Base-by-base conservation (phyloP, 2,113 vertebrate genomes). In the Garra rufa region DNA sequence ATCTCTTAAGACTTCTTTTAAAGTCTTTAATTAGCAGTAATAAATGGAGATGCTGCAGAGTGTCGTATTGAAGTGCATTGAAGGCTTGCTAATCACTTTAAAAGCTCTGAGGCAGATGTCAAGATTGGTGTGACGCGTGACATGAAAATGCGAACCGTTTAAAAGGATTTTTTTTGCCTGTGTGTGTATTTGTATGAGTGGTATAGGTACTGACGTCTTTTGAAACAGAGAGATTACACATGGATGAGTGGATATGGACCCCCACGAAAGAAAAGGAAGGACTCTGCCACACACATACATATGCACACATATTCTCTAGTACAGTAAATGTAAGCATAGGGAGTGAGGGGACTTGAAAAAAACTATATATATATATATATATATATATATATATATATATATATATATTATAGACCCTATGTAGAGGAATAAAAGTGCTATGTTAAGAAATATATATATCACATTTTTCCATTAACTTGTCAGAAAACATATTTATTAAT, bases 41-140 rank as follows among this genome's bases (percentile, higher is more conserved):
- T 85, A 83, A 82, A 81, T 80, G 67, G 50, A 86, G 76, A 57
- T 46, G 74, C 71, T 76, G 57, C 52, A 24, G 82, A 84, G 15
- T 82, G 85, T 79, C 76, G 30, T 69, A 83, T 76, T 88, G 69
- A 83, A 86, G 76, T 86, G 76, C 76, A 57, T 57, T 82, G 82
- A 79, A 88, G 71, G 71, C 74, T 85, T 69, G 24, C 87, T 88
- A 86, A 86, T 86, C 86, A 46, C 78, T 43, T 59, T 88, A 85
- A 86, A 88, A 85, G 87, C 85, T 13, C 65, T 28, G 74, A 73
- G 65, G 83, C 78, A 52, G 87, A 86, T 88, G 69, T 75, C 59
- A 84, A 79, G 46, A 75, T 50, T 57, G 28, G 69, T 38, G 21
- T 82, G 78, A 88, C 84, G 83, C 41, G 57, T 79, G 83, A 48